Base-by-base conservation (phyloP, 2,113 vertebrate genomes). In the Misgurnus anguillicaudatus region DNA sequence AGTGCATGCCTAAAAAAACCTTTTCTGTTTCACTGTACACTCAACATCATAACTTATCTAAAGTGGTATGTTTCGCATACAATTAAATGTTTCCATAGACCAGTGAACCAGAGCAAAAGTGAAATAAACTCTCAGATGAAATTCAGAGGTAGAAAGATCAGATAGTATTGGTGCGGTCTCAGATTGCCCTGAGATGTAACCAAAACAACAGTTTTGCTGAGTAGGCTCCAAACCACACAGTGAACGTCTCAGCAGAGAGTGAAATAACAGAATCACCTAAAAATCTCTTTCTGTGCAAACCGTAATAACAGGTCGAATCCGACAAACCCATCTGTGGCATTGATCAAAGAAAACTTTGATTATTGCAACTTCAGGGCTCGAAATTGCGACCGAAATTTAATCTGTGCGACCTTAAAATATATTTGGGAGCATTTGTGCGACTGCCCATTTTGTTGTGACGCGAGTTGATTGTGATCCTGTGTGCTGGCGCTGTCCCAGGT, bases 161-260 rank as follows among this genome's bases (percentile, higher is more conserved):
- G 87, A 84, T 66, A 85, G 86, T 85, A 87, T 82, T 84, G 67
- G 39, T 81, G 79, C 82, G 87, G 87, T 81, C 76, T 76, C 77
- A 57, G 75, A 84, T 85, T 58, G 81, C 77, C 78, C 21, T 45
- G 82, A 83, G 86, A 89, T 82, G 86, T 85, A 80, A 87, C 82
- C 73, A 86, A 89, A 88, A 89, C 87, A 89, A 89, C 74, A 84
- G 83, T 72, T 83, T 70, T 85, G 67, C 68, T 84, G 85, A 83
- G 60, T 75, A 69, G 48, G 55, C 82, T 84, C 74, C 69, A 83
- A 69, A 83, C 55, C 70, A 75, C 38, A 17, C 39, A 4, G 16
- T 14, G 67, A 57, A 55, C 42, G 17, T 38, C 75, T 45, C 70
- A 85, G 57, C 62, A 38, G 21, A 70, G 72, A 47, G 7, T 16